Base-by-base conservation (phyloP, 2,797 vertebrate genomes). In the Alectoris magna region DNA sequence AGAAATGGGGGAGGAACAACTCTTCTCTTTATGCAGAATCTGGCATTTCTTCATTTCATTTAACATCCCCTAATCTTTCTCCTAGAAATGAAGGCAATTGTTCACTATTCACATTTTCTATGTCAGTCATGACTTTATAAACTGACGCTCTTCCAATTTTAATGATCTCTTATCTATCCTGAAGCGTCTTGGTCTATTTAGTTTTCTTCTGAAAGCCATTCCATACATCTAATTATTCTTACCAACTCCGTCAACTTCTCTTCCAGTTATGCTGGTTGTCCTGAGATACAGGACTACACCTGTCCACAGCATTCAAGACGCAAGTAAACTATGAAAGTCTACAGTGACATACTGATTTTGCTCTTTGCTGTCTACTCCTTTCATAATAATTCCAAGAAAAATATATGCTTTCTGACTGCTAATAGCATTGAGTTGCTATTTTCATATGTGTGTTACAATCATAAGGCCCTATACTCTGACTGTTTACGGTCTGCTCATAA, bases 401-500 rank as follows among this genome's bases (percentile, higher is more conserved):
- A 7, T 27, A 84, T 43, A 38, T 76, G 17, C 6, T 82, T 27
- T 84, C 79, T 70, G 69, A 77, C 39, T 83, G 58, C 67, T 72
- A 62, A 81, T 53, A 86, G 48, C 51, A 66, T 34, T 31, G 39
- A 84, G 44, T 23, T 93, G 27, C 55, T 84, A 31, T 84, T 75
- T 94, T 81, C 70, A 84, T 9, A 59, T 8, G 31, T 13, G 39
- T 19, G 4, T 44, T 55, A 49, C 3, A 88, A 86, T 13, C 39
- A 64, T 0, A 0, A 46, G 36, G 29, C 48, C 18, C 21, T 38
- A 9, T 44, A 48, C 36, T 58, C n/a, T 48, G 41, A 43, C 41
- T 43, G 15, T 17, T 34, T 68, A 34, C 11, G 49, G 46, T 44
- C 34, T 73, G 22, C 44, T 72, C 17, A 2, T 6, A 68, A 44